Percentiles rank a stretch among this genome's conserved stretches.
phyloP scores from a whole-genome alignment of 2,888 invertebrate species.

The Mythimna lalbum region DNA sequence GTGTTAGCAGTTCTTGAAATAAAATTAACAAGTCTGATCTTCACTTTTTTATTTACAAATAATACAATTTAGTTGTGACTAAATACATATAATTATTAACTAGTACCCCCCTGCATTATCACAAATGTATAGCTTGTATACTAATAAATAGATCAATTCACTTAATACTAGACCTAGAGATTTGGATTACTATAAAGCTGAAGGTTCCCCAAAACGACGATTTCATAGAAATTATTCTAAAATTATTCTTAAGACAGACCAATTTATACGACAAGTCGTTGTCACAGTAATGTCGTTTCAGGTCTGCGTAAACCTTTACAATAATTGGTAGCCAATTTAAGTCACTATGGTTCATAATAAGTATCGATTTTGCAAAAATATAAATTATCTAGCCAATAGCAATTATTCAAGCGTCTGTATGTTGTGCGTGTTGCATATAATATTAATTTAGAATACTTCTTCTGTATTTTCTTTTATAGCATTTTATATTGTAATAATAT shows the following conservation, averaged over 20 bases:
- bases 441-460: conserved; percentile 16
- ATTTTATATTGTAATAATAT: neutral
- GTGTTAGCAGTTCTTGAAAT: neutral
- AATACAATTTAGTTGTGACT: conserved; percentile 32
- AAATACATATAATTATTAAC: conserved; percentile 37
- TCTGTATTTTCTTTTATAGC: neutral
- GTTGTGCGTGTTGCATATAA: conserved; percentile 4
- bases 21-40: neutral
- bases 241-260: neutral
- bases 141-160: conserved; percentile 64
- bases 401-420: conserved; percentile 21
- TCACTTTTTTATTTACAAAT: conserved; percentile 43
- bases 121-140: conserved; percentile 48
- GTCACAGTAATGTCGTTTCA: neutral
- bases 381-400: conserved; percentile 23
- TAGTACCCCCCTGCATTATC: conserved; percentile 50
- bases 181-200: conserved; percentile 34
- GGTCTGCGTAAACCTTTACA: neutral
- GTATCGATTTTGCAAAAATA: conserved; percentile 32
- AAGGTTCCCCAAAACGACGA: neutral
- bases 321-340: conserved; percentile 27
- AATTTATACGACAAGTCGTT: neutral
- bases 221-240: neutral
- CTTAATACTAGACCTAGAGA: conserved; percentile 60
- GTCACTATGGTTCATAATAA: neutral